phyloP scores from a whole-genome alignment of 2,797 vertebrate genomes.

The Gymnocypris eckloni region DNA sequence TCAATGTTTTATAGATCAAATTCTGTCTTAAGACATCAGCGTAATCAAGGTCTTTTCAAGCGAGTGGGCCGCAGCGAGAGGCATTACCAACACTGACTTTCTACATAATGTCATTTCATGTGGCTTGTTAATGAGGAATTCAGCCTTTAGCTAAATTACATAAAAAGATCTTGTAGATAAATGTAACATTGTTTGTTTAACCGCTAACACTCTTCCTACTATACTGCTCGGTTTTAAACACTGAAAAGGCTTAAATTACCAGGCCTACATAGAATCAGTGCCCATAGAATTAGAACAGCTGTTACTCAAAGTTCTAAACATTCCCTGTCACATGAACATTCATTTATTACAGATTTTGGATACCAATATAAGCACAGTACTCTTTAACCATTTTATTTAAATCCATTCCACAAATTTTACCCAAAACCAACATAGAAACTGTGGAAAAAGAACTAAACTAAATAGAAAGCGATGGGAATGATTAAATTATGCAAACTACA shows the following conservation, averaged over 20 bases:
- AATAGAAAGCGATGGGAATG: background rate
- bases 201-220: background rate
- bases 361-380: background rate
- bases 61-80: background rate
- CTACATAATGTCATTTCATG: background rate
- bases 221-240: background rate
- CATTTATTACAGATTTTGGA: background rate
- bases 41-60: conserved; percentile 29
- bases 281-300: background rate
- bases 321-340: background rate
- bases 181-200: background rate
- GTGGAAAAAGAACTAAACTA: background rate
- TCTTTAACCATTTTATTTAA: background rate
- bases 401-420: background rate
- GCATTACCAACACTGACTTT: background rate
- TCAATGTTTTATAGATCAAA: conserved; percentile 51
- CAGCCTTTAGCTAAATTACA: background rate
- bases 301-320: background rate
- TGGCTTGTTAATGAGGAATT: conserved; percentile 1
- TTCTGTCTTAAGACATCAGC: conserved; percentile 43
- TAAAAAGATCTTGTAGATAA: background rate
- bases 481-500: background rate
- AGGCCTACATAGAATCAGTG: background rate
- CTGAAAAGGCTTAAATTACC: background rate
- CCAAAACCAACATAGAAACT: background rate